phyloP scores from a whole-genome alignment of 2,113 vertebrate genomes.

The Corydoras maculifer region DNA sequence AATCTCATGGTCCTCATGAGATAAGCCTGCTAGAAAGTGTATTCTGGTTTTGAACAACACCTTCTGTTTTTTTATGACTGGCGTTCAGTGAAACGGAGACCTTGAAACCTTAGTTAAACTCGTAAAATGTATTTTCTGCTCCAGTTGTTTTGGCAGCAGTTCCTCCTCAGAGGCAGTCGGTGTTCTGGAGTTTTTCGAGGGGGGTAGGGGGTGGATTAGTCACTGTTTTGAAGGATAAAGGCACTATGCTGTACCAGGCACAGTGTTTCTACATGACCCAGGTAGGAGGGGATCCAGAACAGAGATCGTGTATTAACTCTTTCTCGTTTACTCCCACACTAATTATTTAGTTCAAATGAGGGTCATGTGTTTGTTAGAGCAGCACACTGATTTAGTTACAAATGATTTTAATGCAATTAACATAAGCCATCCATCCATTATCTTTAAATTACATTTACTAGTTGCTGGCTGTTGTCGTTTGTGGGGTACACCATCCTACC shows the following conservation, averaged over 20 bases:
- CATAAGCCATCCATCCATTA: background rate
- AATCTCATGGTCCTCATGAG: too few species aligned
- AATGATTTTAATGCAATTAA: conserved; percentile 2
- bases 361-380: background rate
- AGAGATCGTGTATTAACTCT: conserved; percentile 25
- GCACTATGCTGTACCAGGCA: conserved; percentile 41
- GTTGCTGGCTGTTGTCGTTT: too few species aligned
- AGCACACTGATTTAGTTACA: background rate
- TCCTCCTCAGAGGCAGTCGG: conserved; percentile 17
- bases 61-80: too few species aligned
- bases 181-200: conserved; percentile 4
- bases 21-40: too few species aligned
- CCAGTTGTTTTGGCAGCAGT: conserved; percentile 29
- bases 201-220: conserved; percentile 26
- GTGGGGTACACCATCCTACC: too few species aligned
- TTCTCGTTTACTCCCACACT: background rate
- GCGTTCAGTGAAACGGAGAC: background rate
- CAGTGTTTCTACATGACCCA: conserved; percentile 26
- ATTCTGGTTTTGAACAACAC: too few species aligned
- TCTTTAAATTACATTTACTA: too few species aligned
- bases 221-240: conserved; percentile 40
- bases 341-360: background rate
- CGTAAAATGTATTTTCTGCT: background rate
- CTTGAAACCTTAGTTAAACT: conserved; percentile 3
- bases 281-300: conserved; percentile 35